Evolutionary conservation across 2,797 vertebrate species (phyloP).

Genomic region (Acomys russatus): DNA sequence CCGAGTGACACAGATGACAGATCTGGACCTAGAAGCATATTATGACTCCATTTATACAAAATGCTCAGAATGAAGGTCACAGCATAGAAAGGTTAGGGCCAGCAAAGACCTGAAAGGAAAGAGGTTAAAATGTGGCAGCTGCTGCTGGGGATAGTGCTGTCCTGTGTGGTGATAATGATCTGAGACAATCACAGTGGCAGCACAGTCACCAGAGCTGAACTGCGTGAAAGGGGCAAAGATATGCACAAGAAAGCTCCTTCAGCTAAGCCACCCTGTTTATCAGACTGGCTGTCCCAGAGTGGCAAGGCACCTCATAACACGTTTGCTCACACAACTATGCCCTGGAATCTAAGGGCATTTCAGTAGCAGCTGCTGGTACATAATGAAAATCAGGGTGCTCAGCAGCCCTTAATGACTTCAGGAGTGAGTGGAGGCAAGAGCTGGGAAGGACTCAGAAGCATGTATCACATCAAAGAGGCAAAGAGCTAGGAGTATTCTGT

Average conservation of each 20-base stretch:
- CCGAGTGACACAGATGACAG: too few species aligned
- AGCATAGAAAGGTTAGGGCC: background rate
- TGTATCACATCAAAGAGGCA: background rate
- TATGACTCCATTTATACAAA: background rate
- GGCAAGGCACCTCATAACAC: background rate
- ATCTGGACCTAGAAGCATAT: background rate
- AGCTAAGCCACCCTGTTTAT: background rate
- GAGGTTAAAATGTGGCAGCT: background rate
- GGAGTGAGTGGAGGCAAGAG: background rate
- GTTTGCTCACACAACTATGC: background rate
- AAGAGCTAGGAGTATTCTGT: constrained; percentile 31
- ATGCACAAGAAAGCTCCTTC: background rate
- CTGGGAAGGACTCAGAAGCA: background rate
- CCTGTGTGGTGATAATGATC: background rate
- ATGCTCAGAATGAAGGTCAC: background rate
- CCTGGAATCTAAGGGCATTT: background rate
- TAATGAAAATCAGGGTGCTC: background rate
- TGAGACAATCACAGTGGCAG: background rate
- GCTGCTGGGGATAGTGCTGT: background rate
- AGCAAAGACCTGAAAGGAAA: background rate
- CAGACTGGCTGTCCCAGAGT: background rate
- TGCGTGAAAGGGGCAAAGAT: background rate
- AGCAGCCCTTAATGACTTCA: background rate
- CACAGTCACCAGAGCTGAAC: background rate
- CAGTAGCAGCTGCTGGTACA: background rate